These are phyloP conservation scores for Calosoma granatense DNA, from an alignment of 1,140 invertebrate genomes.

Conservation along the genomic window DNA sequence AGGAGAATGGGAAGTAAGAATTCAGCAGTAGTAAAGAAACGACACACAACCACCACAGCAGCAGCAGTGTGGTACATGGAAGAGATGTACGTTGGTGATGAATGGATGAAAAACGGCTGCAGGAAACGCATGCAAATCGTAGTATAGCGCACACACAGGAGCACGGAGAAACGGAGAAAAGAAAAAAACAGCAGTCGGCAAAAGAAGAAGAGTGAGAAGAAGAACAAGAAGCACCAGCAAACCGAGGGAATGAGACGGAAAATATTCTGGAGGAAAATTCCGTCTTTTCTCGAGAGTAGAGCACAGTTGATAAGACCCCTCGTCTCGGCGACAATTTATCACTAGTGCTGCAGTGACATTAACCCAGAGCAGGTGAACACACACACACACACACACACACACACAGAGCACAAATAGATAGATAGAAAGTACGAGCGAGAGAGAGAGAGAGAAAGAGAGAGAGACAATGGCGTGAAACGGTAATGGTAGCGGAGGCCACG, in stretches of 20 bases:
- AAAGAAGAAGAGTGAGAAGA: not conserved
- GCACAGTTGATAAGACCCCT: constrained; percentile 23
- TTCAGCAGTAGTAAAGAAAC: too few relatives aligned
- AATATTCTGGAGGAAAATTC: constrained; percentile 14
- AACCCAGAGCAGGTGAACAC: constrained; percentile 32
- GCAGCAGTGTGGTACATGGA: too few relatives aligned
- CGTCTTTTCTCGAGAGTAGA: constrained; percentile 17
- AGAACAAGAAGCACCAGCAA: not conserved
- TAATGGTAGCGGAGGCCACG: constrained; percentile 27
- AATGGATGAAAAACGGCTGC: not conserved
- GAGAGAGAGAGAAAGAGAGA: not conserved
- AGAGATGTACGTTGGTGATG: not conserved
- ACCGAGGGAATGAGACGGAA: constrained; percentile 7
- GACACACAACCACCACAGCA: too few relatives aligned
- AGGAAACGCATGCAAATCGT: not conserved
- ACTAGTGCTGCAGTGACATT: constrained; percentile 28
- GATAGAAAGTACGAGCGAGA: not conserved
- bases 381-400: constrained; percentile 20
- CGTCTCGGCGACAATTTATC: constrained; percentile 32
- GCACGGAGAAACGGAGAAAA: not conserved
- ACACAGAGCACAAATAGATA: constrained; percentile 13
- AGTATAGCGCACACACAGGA: too few relatives aligned
- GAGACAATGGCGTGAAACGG: constrained; percentile 32
- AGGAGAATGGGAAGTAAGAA: too few relatives aligned
- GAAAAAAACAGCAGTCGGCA: constrained; percentile 15